Conservation (phyloP, 2,888 invertebrate species). For the Melanophora roralis region DNA sequence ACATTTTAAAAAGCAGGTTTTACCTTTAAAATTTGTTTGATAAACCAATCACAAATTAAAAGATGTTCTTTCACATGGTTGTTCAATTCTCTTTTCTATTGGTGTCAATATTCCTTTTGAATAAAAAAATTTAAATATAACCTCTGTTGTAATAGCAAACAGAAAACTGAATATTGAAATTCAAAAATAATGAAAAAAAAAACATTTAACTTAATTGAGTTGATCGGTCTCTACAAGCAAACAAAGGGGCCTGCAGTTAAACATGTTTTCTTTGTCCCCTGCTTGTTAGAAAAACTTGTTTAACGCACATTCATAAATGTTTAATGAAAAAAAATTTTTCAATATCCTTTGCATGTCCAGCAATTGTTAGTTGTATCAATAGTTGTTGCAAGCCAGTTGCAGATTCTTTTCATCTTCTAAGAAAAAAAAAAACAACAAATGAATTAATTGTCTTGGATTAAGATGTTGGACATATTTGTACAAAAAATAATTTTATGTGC, state of each 20-base stretch:
- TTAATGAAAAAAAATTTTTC: constrained; percentile 26
- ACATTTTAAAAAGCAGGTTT: too few species aligned
- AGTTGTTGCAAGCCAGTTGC: not conserved
- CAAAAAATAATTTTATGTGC: constrained; percentile 1
- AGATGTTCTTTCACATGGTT: too few species aligned
- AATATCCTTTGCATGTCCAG: constrained; percentile 5
- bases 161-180: too few species aligned
- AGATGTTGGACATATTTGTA: constrained; percentile 27
- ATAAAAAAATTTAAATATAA: too few species aligned
- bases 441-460: constrained; percentile 30
- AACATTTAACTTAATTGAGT: constrained; percentile 18
- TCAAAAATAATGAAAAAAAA: not conserved
- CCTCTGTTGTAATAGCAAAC: not conserved
- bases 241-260: constrained; percentile 24
- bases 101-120: too few species aligned
- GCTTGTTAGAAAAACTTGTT: constrained; percentile 20
- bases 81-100: too few species aligned
- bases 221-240: constrained; percentile 3
- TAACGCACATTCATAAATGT: constrained; percentile 35
- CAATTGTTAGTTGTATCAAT: not conserved
- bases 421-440: not conserved
- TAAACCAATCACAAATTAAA: too few species aligned
- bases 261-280: not conserved
- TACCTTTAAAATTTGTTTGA: too few species aligned
- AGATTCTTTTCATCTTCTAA: not conserved